These are phyloP conservation scores for Melitaea cinxia DNA, from an alignment of 1,140 invertebrate genomes.

Conservation along the genomic window DNA sequence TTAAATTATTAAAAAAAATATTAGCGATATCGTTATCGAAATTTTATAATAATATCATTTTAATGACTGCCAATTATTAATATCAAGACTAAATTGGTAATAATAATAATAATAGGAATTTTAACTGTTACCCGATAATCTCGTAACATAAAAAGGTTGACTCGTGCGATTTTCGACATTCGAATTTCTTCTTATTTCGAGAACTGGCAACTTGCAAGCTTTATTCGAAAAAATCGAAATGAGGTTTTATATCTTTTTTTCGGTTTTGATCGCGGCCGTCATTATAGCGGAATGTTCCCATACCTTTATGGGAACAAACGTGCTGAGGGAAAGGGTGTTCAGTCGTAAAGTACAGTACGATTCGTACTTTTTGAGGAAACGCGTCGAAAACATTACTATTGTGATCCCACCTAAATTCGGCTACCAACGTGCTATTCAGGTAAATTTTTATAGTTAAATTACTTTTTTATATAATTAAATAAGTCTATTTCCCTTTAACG, in stretches of 20 bases:
- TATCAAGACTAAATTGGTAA: too few relatives aligned
- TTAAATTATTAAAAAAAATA: neutral
- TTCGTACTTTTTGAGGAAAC: slow-evolving; percentile 14
- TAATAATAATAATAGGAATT: neutral
- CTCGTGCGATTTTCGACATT: neutral
- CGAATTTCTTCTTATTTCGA: neutral
- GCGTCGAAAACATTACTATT: slow-evolving; percentile 30
- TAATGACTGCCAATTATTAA: neutral
- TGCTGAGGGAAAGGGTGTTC: neutral
- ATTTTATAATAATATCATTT: neutral
- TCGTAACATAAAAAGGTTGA: neutral
- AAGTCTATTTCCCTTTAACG: too few relatives aligned
- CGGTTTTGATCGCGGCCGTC: neutral
- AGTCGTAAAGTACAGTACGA: neutral
- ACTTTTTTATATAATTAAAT: too few relatives aligned
- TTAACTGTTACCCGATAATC: neutral
- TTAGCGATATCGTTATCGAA: neutral
- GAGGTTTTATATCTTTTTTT: slow-evolving; percentile 1
- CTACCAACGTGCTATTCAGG: slow-evolving; percentile 28
- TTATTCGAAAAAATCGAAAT: neutral
- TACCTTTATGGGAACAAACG: slow-evolving; percentile 13
- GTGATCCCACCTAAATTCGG: slow-evolving; percentile 11
- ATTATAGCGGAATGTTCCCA: slow-evolving; percentile 6
- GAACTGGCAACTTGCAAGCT: neutral
- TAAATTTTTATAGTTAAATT: slow-evolving; percentile 21